Conservation (phyloP, 2,888 invertebrate genomes). For the Ceraclea dissimilis region DNA sequence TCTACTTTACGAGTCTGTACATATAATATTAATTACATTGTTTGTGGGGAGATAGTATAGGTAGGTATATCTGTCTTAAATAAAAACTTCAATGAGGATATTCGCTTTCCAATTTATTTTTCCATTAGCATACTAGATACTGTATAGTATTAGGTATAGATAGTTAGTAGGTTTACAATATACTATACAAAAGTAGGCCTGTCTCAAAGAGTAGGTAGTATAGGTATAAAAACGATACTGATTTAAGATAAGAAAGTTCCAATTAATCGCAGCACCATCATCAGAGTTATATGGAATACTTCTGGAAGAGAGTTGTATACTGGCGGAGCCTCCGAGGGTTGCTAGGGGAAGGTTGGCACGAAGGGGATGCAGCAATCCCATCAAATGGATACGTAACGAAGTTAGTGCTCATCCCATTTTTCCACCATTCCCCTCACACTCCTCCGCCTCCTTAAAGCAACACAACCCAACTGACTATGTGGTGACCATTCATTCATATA, state of each 20-base stretch:
- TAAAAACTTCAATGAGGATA: background rate
- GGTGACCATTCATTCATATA: constrained; percentile 9
- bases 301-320: background rate
- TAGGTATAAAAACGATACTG: background rate
- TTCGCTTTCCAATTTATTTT: no score
- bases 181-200: no score
- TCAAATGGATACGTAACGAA: constrained; percentile 75
- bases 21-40: no score
- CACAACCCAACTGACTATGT: constrained; percentile 13
- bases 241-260: constrained; percentile 13
- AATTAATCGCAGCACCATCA: constrained; percentile 5
- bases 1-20: no score
- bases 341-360: constrained; percentile 24
- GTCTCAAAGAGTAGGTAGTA: no score
- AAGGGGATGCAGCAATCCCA: constrained; percentile 51
- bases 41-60: no score
- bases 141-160: no score
- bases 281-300: background rate
- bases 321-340: constrained; percentile 1
- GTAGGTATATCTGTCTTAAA: no score
- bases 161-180: no score
- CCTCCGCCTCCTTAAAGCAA: constrained; percentile 29
- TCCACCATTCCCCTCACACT: constrained; percentile 33
- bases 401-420: constrained; percentile 52
- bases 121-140: no score